Conservation (phyloP, 2,113 vertebrate genomes). For the Pogona vitticeps region DNA sequence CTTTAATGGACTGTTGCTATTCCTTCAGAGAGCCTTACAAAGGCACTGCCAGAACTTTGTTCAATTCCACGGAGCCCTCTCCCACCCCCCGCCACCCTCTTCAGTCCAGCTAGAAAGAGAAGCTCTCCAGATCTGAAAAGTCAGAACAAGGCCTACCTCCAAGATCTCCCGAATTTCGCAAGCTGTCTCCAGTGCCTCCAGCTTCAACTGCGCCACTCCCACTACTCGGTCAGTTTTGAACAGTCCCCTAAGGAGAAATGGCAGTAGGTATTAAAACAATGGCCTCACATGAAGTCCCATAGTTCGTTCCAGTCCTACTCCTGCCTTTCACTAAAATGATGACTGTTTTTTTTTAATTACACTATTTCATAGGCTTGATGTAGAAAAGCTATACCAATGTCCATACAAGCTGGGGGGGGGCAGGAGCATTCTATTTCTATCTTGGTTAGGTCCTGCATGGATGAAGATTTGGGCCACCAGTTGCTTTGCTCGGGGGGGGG, state of each 20-base stretch:
- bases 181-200: constrained; percentile 82
- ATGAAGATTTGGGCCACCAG: neutral
- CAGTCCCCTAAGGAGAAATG: constrained; percentile 75
- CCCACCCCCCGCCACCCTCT: too few relatives aligned
- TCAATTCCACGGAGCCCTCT: neutral
- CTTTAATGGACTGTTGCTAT: neutral
- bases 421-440: neutral
- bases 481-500: too few relatives aligned
- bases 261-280: too few relatives aligned
- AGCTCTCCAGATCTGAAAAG: neutral
- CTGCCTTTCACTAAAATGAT: neutral
- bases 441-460: neutral
- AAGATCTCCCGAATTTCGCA: constrained; percentile 87
- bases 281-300: neutral
- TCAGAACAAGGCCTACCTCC: constrained; percentile 73
- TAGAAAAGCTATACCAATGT: neutral
- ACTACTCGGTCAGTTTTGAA: constrained; percentile 87
- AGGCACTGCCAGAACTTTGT: neutral
- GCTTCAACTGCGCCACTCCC: constrained; percentile 87
- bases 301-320: neutral
- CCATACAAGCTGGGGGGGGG: too few relatives aligned
- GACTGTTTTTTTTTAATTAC: neutral
- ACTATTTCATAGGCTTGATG: neutral
- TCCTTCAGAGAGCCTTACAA: neutral
- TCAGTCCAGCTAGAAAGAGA: neutral